Base-by-base conservation (phyloP, 2,797 vertebrate species). In the Pipistrellus pipistrellus region DNA sequence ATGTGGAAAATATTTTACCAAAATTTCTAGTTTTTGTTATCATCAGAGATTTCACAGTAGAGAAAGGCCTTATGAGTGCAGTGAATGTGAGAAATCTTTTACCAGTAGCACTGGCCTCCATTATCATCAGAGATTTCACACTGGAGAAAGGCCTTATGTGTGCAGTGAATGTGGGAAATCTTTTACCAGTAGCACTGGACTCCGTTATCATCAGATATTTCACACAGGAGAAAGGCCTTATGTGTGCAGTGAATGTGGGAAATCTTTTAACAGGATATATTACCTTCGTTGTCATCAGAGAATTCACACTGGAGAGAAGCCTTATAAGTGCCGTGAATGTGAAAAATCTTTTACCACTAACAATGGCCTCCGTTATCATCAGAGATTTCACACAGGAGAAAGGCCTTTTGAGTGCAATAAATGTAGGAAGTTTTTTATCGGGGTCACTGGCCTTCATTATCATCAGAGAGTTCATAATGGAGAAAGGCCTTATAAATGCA, bases 391-490 rank as follows among this genome's bases (percentile, higher is more conserved):
- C 1, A 18, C 64, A 32, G 64, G n/a, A 32, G 64, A 32, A 32
- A 66, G 4, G 17, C 64, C n/a, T 32, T 66, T 66, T 66, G 78
- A 62, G 59, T 62, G 59, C 13, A 62, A 62, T 62, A 62, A 62
- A 30, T 62, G 59, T 62, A 91, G 38, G 92, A 97, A 71, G 84
- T 89, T 38, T 97, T 97, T 38, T 94, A 93, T 17, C 93, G 94
- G 59, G 27, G 59, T 62, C 12, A 62, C 59, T 30, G 96, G 88
- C 53, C 94, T 94, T 2, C 92, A 96, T 25, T 92, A 95, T 62
- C 96, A 97, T 90, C 90, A 90, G 80, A 71, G 95, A 32, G 95
- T 92, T 51, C 96, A 97, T 72, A 97, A 89, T 6, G 95, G 96
- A 1, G 96, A 97, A 81, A 97, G 95, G 71, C 96, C 96, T 2